Base-by-base conservation (phyloP, 2,888 invertebrate genomes). In the Nysson spinosus region DNA sequence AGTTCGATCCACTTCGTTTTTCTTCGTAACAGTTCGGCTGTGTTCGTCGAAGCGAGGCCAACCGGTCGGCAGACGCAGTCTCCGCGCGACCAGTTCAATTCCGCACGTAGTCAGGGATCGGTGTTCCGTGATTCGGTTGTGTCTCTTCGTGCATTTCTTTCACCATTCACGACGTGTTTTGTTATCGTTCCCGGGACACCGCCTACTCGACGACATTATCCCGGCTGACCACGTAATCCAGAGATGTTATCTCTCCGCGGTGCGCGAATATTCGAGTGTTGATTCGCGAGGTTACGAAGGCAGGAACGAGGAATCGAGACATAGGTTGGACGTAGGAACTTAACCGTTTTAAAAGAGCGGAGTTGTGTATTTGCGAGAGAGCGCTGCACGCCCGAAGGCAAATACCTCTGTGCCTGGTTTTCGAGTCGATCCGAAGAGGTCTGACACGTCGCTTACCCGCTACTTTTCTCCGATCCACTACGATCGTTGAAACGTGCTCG, bases 31-130 rank as follows among this genome's bases (percentile, higher is more conserved):
- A 34, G 32, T 24, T 81, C 81, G 81, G 65, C 42, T 49, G 49
- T 60, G 50, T 72, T 62, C 84, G 85, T 71, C 44, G 55, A 69
- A 76, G 81, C 85, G 83, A 84, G 84, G 85, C 84, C 83, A 85
- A 85, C 85, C 83, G 82, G 85, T 84, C 83, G 79, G 74, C 60
- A 52, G 77, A 72, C 72, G 62, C 62, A 55, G 62, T 57, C 49
- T 74, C 76, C 72, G 76, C 75, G 77, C 80, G 79, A 81, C 74
- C 82, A 84, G 84, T 84, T 80, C 74, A 76, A 80, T 81, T 81
- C 77, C 79, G 76, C 74, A 78, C 81, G 82, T 73, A 79, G 78
- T 54, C 65, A 76, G 70, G 63, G 81, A 73, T 74, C 72, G 81
- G 71, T 63, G 63, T 49, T 61, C n/a, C 55, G 57, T 55, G 55